Conservation (phyloP, 2,888 invertebrate species). For the Rugalucina vietnamica region DNA sequence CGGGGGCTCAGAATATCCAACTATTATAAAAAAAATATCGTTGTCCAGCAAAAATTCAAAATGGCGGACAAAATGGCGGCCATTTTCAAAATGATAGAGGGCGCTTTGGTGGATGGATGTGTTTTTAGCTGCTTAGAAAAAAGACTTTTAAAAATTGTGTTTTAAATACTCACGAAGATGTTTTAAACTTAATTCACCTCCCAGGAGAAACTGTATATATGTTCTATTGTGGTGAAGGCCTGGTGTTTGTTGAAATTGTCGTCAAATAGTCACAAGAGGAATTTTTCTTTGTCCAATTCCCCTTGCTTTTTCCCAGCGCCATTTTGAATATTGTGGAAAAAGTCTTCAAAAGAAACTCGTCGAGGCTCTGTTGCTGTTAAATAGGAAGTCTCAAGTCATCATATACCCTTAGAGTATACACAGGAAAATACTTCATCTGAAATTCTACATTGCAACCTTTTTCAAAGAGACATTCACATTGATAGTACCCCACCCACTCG, state of each 20-base stretch:
- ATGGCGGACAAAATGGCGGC: too few relatives aligned
- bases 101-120: neutral
- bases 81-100: too few relatives aligned
- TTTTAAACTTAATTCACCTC: neutral
- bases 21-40: too few relatives aligned
- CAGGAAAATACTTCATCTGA: neutral
- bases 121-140: neutral
- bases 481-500: neutral
- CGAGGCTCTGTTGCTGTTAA: neutral
- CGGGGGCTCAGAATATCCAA: too few relatives aligned
- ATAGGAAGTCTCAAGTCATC: too few relatives aligned
- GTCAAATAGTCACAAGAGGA: neutral
- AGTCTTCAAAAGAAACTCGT: neutral
- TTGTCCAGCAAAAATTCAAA: too few relatives aligned
- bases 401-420: too few relatives aligned
- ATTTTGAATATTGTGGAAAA: neutral
- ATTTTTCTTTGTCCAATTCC: neutral
- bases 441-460: neutral
- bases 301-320: neutral
- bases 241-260: slow-evolving; percentile 2
- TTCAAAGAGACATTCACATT: neutral
- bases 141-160: neutral
- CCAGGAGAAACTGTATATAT: neutral
- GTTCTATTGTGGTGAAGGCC: neutral
- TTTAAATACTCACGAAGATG: neutral